Conservation (phyloP, 2,113 vertebrate genomes). For the Rafetus swinhoei region DNA sequence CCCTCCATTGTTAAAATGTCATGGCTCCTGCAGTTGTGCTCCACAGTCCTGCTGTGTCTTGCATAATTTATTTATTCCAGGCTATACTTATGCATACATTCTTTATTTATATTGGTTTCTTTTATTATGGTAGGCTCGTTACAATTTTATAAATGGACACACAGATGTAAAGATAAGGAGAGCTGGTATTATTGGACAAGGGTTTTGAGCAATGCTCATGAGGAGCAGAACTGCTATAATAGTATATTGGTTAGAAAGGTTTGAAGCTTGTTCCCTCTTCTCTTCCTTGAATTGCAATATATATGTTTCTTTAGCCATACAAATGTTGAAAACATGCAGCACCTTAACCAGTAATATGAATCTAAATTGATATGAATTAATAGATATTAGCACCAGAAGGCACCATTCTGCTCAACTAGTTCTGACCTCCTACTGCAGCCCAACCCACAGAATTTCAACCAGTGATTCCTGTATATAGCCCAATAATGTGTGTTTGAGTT, state of each 20-base stretch:
- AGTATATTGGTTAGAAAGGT: neutral
- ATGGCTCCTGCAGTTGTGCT: neutral
- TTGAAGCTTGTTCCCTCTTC: neutral
- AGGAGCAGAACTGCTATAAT: neutral
- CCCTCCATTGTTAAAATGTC: constrained; percentile 1
- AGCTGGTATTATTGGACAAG: neutral
- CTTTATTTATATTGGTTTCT: constrained; percentile 8
- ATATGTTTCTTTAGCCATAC: neutral
- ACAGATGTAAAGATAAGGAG: neutral
- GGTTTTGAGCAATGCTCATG: neutral
- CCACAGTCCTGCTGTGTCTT: neutral
- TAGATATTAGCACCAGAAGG: neutral
- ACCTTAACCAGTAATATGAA: neutral
- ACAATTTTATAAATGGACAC: neutral
- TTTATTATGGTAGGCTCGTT: fast-evolving
- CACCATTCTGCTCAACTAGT: neutral
- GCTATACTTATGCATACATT: neutral
- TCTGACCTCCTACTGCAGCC: neutral
- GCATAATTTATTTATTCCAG: constrained; percentile 11
- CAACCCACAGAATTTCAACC: neutral
- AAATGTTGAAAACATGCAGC: neutral
- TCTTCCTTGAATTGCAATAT: neutral
- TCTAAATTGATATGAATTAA: neutral
- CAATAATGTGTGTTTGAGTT: neutral
- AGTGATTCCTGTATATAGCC: neutral